Conservation (phyloP, 2,797 vertebrate genomes). For the Sciurus vulgaris region DNA sequence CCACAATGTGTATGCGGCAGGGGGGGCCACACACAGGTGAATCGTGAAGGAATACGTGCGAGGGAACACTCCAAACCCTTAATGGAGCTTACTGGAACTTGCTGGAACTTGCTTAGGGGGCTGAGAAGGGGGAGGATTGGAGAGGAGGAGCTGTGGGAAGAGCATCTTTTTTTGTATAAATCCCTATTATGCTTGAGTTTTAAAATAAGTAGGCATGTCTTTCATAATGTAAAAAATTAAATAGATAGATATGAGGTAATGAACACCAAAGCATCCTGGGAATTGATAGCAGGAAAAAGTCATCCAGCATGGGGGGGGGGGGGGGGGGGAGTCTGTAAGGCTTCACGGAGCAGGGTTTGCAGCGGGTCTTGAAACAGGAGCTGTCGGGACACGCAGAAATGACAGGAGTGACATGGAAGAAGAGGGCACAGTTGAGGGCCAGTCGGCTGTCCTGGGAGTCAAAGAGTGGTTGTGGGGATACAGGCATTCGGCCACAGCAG, state of each 20-base stretch:
- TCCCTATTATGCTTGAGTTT: constrained; percentile 18
- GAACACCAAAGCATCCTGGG: not conserved
- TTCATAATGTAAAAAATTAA: constrained; percentile 20
- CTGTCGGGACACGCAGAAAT: not conserved
- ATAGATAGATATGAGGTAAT: not conserved
- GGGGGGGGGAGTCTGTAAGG: not conserved
- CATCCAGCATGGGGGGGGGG: too few relatives aligned
- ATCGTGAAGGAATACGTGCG: not conserved
- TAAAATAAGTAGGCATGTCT: constrained; percentile 7
- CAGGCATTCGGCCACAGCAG: not conserved
- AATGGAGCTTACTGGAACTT: too few relatives aligned
- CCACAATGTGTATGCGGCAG: too few relatives aligned
- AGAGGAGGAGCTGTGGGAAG: not conserved
- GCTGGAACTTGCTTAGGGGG: not conserved
- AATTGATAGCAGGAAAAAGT: not conserved
- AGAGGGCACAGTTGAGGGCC: fast-evolving
- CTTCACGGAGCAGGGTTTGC: not conserved
- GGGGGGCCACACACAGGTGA: fast-evolving
- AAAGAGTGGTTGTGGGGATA: not conserved
- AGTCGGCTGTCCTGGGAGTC: not conserved
- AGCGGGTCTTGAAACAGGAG: not conserved
- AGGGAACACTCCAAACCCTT: not conserved
- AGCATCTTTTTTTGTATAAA: not conserved
- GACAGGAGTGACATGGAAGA: not conserved
- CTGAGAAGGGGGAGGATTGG: not conserved